Conservation (phyloP, 1,140 invertebrate genomes). For the Thaumetopoea pityocampa region DNA sequence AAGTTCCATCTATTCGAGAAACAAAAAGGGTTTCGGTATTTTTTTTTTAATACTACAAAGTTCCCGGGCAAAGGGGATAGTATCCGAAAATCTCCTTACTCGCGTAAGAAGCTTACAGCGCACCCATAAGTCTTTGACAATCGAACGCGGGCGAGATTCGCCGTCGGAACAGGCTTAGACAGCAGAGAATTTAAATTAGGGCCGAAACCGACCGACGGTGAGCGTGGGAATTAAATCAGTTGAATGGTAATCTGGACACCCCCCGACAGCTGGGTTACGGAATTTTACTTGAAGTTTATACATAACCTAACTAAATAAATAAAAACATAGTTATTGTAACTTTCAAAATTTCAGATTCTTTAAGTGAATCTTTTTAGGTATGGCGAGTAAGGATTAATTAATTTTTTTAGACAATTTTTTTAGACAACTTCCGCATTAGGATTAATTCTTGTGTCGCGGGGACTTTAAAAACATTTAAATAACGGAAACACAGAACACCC, state of each 20-base stretch:
- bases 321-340: no score
- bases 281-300: no score
- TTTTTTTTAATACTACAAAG: constrained; percentile 51
- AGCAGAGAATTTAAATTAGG: constrained; percentile 52
- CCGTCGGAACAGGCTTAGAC: constrained; percentile 15
- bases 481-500: no score
- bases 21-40: background rate
- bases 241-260: constrained; percentile 52
- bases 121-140: constrained; percentile 55
- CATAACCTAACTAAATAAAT: no score
- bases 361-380: no score
- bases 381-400: no score
- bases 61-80: constrained; percentile 38
- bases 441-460: no score
- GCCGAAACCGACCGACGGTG: constrained; percentile 27
- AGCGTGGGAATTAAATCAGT: constrained; percentile 44
- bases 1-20: background rate
- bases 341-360: no score
- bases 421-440: no score
- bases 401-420: no score
- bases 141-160: constrained; percentile 50
- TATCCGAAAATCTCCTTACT: constrained; percentile 51
- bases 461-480: no score
- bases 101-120: constrained; percentile 52
- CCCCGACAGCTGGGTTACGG: constrained; percentile 7